A percentile compares a stretch with the other conserved stretches of the same genome.
phyloP scores from a whole-genome alignment of 2,113 vertebrate genomes.

The Patagioenas fasciata region DNA sequence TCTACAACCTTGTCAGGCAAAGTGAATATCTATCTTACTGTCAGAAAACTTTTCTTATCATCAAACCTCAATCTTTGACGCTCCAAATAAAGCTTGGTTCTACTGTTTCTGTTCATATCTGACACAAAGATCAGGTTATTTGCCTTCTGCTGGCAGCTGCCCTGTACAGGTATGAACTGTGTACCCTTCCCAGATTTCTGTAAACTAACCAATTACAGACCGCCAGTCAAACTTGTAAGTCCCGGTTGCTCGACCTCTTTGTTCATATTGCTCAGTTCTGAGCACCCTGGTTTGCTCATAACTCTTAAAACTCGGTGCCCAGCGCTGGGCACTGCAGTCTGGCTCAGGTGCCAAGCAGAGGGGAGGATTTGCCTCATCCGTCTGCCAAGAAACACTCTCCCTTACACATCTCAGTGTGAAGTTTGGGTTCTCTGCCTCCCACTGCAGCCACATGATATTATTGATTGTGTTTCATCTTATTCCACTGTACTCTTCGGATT shows the following conservation, averaged over 20 bases:
- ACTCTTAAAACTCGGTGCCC: background rate
- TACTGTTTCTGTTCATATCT: background rate
- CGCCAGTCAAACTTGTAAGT: background rate
- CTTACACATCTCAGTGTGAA: background rate
- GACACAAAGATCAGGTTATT: background rate
- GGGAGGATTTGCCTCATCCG: background rate
- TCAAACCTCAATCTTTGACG: background rate
- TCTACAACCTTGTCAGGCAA: background rate
- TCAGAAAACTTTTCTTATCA: background rate
- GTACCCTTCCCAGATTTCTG: background rate
- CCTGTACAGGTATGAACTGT: background rate
- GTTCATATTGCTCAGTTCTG: background rate
- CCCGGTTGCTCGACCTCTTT: background rate
- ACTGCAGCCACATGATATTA: background rate
- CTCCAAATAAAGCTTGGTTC: background rate
- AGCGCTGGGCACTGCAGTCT: accelerated
- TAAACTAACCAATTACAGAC: background rate
- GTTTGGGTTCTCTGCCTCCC: background rate
- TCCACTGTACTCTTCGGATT: background rate
- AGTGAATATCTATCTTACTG: background rate
- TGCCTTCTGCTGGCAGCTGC: background rate
- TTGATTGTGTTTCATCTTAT: background rate
- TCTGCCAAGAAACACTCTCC: background rate
- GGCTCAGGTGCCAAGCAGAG: background rate
- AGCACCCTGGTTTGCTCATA: accelerated